A percentile compares a stretch with the other conserved stretches of the same genome.
Conservation (phyloP, 2,113 vertebrate genomes). For the Notarius lentiginosus region DNA sequence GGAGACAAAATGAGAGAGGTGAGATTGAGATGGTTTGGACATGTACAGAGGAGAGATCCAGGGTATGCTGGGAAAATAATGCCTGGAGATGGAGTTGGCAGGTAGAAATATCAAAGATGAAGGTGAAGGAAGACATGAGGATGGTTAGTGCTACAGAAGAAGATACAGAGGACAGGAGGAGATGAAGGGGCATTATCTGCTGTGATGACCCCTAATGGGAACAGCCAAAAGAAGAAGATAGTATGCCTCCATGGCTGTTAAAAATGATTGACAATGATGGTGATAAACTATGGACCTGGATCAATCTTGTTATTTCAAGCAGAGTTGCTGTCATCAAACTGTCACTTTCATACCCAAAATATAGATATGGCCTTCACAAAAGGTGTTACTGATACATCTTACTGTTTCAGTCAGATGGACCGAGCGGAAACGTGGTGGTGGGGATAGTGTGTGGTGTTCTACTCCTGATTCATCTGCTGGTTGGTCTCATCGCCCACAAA, state of each 20-base stretch:
- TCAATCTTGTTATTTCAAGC: neutral
- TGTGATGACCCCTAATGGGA: no score
- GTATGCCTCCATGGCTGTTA: neutral
- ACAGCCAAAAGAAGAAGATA: neutral
- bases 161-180: no score
- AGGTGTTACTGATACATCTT: neutral
- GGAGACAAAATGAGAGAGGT: no score
- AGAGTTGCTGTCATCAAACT: neutral
- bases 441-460: slow-evolving; percentile 71
- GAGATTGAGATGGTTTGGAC: no score
- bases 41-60: no score
- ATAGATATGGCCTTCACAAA: neutral
- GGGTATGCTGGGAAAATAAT: no score
- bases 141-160: no score
- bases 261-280: neutral
- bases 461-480: slow-evolving; percentile 69
- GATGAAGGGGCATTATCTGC: no score
- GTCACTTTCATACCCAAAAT: neutral
- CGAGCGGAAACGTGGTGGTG: slow-evolving; percentile 63
- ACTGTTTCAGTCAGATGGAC: slow-evolving; percentile 60
- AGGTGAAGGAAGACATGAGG: no score
- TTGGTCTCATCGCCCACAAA: slow-evolving; percentile 75
- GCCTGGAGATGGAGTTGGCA: no score
- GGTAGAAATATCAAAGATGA: no score
- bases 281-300: neutral